Base-by-base conservation (phyloP, 2,113 vertebrate species). In the Notothenia rossii region DNA sequence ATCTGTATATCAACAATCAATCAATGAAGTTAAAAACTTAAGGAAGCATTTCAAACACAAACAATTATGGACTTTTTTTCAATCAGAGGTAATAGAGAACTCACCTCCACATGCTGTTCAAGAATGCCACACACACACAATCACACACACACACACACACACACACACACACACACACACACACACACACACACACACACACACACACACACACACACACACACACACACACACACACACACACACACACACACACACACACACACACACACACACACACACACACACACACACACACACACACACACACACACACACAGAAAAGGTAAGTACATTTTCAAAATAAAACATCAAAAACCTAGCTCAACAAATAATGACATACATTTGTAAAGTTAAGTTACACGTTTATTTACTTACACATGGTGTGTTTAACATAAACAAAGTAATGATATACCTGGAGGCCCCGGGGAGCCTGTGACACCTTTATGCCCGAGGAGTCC, bases 21-120 rank as follows among this genome's bases (percentile, higher is more conserved):
- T 51, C 51, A 2, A 18, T 33, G 22, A 12, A 56, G 3, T 55
- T 46, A 2, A 20, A 17, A 45, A 55, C 7, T 20, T 18, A 4
- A 17, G 0, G 2, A 60, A 18, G 15, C 20, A 4, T 0, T 40
- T 18, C 4, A 4, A 50, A 48, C 17, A 25, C 12, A 70, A 56
- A 15, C 20, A 25, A 36, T 10, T 13, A 20, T 43, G 7, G 15
- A 59, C 12, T 49, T 43, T 2, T 53, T 61, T 20, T 10, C 29
- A 40, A 50, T 33, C 2, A 36, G 45, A 49, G 51, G 15, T 25
- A 45, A 29, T 0, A 2, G 18, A 48, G 61, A 55, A 56, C 75
- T 86, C 67, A 93, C 92, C 88, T 74, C 85, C 89, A 81, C 90
- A 92, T 51, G 88, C 90, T 93, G 20, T 53, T 66, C 22, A 49